Evolutionary conservation across 2,888 invertebrate species (phyloP).

Genomic region (Eilema sororculum): DNA sequence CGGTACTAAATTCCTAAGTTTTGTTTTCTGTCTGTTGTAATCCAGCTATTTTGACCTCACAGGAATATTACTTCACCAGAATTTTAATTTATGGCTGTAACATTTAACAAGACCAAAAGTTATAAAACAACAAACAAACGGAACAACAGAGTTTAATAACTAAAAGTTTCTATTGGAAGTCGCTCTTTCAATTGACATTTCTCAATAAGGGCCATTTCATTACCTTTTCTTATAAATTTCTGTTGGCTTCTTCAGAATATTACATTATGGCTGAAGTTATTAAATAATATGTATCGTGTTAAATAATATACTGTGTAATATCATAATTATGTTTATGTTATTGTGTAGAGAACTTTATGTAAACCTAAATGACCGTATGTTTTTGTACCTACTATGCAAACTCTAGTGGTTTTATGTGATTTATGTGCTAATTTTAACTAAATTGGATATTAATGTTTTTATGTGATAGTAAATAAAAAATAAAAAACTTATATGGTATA

Average conservation of each 20-base stretch:
- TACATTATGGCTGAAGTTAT: conserved; percentile 20
- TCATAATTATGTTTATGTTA: too few species aligned
- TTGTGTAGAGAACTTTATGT: too few species aligned
- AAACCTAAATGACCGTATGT: too few species aligned
- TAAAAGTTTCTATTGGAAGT: conserved; percentile 53
- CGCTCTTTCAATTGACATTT: conserved; percentile 51
- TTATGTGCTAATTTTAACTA: too few species aligned
- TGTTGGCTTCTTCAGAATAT: conserved; percentile 30
- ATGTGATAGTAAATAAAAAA: too few species aligned
- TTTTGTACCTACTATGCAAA: too few species aligned
- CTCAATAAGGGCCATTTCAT: conserved; percentile 50
- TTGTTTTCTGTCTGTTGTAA: conserved; percentile 7
- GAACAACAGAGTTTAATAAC: conserved; percentile 55
- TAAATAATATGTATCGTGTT: background rate
- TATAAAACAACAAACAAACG: conserved; percentile 56
- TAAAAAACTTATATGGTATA: too few species aligned
- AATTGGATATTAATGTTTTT: too few species aligned
- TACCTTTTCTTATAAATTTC: conserved; percentile 41
- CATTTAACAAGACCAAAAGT: conserved; percentile 61
- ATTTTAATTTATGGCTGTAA: conserved; percentile 64
- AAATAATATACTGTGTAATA: too few species aligned
- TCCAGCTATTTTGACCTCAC: conserved; percentile 47
- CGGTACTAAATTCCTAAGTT: background rate
- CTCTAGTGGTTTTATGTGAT: too few species aligned
- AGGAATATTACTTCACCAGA: conserved; percentile 53